Evolutionary conservation across 2,797 vertebrate species (phyloP).

Genomic region (Megaceryle alcyon): DNA sequence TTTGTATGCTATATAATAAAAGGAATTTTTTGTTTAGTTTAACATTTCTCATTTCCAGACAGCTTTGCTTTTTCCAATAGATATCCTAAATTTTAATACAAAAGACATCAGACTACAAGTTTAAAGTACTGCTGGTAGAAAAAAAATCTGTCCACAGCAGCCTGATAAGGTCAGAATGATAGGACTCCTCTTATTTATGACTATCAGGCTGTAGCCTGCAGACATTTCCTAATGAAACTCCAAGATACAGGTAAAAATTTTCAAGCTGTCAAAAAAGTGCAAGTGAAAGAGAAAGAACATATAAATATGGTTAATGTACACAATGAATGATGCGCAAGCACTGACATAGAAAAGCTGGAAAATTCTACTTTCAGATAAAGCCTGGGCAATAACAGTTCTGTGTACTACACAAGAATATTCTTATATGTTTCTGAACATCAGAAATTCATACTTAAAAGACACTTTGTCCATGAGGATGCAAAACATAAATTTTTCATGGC

Average conservation of each 20-base stretch:
- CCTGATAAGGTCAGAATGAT: conserved; percentile 44
- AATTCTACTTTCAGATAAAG: background rate
- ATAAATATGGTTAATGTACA: background rate
- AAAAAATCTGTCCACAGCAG: background rate
- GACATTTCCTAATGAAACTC: conserved; percentile 58
- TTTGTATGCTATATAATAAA: background rate
- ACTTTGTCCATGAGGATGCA: background rate
- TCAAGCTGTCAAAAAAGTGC: conserved; percentile 48
- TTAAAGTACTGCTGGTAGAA: background rate
- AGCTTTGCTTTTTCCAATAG: background rate
- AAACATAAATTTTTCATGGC: background rate
- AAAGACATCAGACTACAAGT: conserved; percentile 35
- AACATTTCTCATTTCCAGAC: background rate
- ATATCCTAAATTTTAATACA: conserved; percentile 14
- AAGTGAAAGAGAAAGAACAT: conserved; percentile 36
- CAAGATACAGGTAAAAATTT: conserved; percentile 41
- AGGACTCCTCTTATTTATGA: conserved; percentile 32
- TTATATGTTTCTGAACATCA: background rate
- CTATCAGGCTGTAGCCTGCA: conserved; percentile 25
- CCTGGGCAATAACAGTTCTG: background rate
- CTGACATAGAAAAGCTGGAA: background rate
- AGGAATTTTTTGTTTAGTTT: background rate
- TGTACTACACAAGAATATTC: background rate
- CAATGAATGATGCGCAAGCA: background rate
- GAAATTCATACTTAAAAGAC: background rate